phyloP scores from a whole-genome alignment of 2,888 invertebrate species.

The Drosophila ezoana region DNA sequence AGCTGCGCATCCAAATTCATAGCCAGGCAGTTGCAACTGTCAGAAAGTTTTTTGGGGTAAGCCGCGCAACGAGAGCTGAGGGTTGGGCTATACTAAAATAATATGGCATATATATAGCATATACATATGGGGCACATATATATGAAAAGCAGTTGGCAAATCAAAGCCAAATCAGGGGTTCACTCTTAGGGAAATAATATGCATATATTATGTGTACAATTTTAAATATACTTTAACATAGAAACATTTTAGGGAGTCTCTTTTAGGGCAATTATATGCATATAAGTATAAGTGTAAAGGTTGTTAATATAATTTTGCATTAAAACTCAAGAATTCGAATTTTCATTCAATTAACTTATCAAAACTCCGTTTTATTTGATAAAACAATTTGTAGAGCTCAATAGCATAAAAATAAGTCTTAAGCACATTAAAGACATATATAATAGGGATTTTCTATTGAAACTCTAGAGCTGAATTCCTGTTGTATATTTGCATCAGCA shows the following conservation, averaged over 20 bases:
- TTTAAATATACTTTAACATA: neutral
- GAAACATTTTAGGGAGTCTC: neutral
- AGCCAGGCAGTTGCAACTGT: slow-evolving; percentile 60
- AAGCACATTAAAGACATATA: neutral
- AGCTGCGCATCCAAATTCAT: slow-evolving; percentile 66
- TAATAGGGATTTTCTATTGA: neutral
- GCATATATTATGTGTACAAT: neutral
- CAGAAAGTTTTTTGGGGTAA: slow-evolving; percentile 55
- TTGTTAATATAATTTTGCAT: no score
- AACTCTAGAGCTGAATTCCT: no score
- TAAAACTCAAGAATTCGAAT: no score
- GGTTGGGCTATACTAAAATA: neutral
- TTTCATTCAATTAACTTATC: no score
- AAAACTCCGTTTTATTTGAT: neutral
- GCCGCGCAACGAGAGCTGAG: slow-evolving; percentile 7
- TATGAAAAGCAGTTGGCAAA: slow-evolving; percentile 10
- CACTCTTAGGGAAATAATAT: neutral
- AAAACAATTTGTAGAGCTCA: neutral
- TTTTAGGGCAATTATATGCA: no score
- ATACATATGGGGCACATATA: neutral
- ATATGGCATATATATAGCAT: neutral
- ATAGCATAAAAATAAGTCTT: neutral
- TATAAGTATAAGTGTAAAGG: no score
- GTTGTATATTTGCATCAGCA: no score
- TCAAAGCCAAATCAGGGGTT: neutral